Evolutionary conservation across 2,888 invertebrate genomes (phyloP), one percentile per base, ranked within the genome.

Genomic region (Andrena dorsata): DNA sequence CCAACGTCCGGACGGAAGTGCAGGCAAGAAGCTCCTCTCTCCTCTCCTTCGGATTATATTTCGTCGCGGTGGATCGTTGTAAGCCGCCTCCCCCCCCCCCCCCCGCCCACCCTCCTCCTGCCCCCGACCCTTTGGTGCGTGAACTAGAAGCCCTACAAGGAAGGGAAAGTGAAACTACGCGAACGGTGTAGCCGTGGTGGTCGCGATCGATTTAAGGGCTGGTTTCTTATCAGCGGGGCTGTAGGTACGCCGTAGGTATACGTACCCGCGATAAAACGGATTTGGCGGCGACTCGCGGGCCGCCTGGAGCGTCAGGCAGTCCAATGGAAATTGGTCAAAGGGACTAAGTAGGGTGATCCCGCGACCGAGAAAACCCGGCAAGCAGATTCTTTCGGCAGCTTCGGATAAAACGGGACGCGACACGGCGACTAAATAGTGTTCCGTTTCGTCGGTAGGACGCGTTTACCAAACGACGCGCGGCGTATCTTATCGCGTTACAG

Each of bases 401-500:
- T 16, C n/a, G 20, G 30, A 63, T 47, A 58, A 47, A 63, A 56
- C 47, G 32, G 8, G 35, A 41, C 68, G 64, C 35, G 28, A 47
- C 6, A 56, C 35, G 1, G n/a, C 2, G 41, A 26, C 7, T 3
- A n/a, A n/a, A n/a, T n/a, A 13, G 71, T 41, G 26, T 69, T 35
- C 30, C 76, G 13, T 69, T 70, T 60, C 73, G 56, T 41, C 13
- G 61, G 56, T 49, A 51, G 68, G 64, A 75, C 47, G 60, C 66
- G 76, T 78, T 66, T 63, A 71, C 78, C 73, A 26, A 72, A 71
- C 70, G 68, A 28, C 74, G 26, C 63, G 32, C 79, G 30, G 47
- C 80, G 70, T 88, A 87, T 87, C 88, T 88, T 88, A 88, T 88
- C 88, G 85, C 83, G 64, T 78, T 78, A 73, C 72, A 76, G 80